Evolutionary conservation across 2,113 vertebrate species (phyloP).

Genomic region (Pelecanus crispus): DNA sequence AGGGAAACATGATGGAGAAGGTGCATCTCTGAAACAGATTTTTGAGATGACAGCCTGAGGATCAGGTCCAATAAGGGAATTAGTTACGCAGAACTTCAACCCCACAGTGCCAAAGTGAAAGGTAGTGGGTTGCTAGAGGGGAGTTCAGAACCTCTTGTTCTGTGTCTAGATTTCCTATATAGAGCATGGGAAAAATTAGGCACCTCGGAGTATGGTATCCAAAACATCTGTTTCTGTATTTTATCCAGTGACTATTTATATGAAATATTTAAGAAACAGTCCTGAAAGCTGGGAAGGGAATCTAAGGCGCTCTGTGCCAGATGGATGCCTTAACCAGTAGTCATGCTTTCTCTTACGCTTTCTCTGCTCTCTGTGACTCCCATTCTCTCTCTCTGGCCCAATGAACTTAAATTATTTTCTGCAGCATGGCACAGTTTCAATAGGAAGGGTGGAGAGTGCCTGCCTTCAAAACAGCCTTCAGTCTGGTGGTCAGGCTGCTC

Average conservation of each 20-base stretch:
- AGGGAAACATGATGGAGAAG: not conserved
- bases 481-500: slow-evolving; percentile 27
- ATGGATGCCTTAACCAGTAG: slow-evolving; percentile 10
- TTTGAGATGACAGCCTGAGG: not conserved
- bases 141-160: not conserved
- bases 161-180: not conserved
- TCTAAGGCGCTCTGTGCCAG: not conserved
- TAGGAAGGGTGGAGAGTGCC: slow-evolving; percentile 60
- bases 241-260: slow-evolving; percentile 17
- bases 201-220: not conserved
- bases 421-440: slow-evolving; percentile 50
- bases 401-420: slow-evolving; percentile 30
- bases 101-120: not conserved
- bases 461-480: slow-evolving; percentile 50
- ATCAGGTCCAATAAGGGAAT: not conserved
- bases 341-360: slow-evolving; percentile 6
- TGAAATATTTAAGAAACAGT: slow-evolving; percentile 1
- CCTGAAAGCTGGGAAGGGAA: slow-evolving; percentile 2
- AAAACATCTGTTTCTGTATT: slow-evolving; percentile 42
- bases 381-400: not conserved
- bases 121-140: not conserved
- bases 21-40: not conserved
- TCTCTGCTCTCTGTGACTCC: not conserved
- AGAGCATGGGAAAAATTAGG: slow-evolving; percentile 24
- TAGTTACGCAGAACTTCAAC: not conserved